A percentile compares a stretch with the other conserved stretches of the same genome.
Evolutionary conservation across 2,797 vertebrate genomes (phyloP).

Genomic region (Gallinago stenura): DNA sequence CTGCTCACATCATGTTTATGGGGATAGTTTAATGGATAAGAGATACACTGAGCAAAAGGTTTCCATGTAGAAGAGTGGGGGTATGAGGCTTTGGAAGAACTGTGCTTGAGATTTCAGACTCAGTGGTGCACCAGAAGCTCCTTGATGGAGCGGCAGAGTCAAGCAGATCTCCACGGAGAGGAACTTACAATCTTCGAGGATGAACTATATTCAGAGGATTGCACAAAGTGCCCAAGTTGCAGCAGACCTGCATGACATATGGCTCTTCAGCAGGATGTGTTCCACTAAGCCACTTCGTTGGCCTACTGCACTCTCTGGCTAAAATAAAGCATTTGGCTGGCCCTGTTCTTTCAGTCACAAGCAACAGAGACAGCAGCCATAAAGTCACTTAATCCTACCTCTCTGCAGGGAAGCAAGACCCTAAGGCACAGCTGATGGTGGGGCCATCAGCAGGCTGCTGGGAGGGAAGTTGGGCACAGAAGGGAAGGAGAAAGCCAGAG

Average conservation of each 20-base stretch:
- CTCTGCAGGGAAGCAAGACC: accelerated
- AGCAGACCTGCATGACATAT: background rate
- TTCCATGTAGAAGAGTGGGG: background rate
- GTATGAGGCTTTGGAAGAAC: background rate
- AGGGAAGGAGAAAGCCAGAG: background rate
- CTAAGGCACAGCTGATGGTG: accelerated
- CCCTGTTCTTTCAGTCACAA: background rate
- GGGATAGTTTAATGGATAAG: background rate
- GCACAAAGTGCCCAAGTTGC: background rate
- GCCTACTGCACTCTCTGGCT: background rate
- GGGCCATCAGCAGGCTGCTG: background rate
- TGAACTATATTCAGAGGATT: background rate
- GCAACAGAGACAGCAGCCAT: background rate
- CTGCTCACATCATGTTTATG: background rate
- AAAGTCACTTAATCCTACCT: background rate
- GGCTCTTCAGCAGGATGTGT: background rate
- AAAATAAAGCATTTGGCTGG: background rate
- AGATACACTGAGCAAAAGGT: background rate
- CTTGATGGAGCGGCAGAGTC: background rate
- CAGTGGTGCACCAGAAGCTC: accelerated
- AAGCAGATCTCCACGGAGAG: background rate
- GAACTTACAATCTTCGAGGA: background rate
- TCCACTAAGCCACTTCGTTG: background rate
- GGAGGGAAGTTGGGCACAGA: background rate
- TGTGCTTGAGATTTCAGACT: background rate